Conservation (phyloP, 2,113 vertebrate genomes). For the Dicentrarchus labrax region DNA sequence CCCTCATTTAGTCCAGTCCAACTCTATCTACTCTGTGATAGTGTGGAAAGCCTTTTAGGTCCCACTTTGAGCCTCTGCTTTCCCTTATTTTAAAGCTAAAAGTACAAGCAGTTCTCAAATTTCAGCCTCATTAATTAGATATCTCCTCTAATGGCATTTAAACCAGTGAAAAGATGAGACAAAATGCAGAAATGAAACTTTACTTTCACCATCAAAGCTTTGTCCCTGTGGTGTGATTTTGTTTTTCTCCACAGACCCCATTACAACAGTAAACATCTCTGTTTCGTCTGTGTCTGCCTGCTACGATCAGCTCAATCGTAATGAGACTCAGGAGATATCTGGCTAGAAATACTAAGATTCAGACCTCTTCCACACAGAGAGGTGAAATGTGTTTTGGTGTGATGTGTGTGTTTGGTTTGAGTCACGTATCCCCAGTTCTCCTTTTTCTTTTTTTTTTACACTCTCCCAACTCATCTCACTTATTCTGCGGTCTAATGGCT, state of each 20-base stretch:
- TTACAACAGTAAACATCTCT: constrained; percentile 64
- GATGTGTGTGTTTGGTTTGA: constrained; percentile 21
- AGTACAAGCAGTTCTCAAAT: constrained; percentile 4
- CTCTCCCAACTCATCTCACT: constrained; percentile 26
- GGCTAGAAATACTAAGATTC: constrained; percentile 12
- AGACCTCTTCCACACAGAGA: constrained; percentile 22
- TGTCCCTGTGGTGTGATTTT: constrained; percentile 57
- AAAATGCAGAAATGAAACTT: constrained; percentile 35
- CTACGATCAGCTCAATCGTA: constrained; percentile 47
- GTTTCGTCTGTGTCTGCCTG: constrained; percentile 35
- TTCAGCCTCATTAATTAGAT: constrained; percentile 56
- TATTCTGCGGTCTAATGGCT: constrained; percentile 51
- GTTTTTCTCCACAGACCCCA: constrained; percentile 49
- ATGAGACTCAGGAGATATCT: constrained; percentile 73
- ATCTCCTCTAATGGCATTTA: constrained; percentile 24
- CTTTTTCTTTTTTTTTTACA: constrained; percentile 18
- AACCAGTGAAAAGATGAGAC: neutral
- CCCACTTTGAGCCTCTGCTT: constrained; percentile 11
- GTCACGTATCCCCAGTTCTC: neutral
- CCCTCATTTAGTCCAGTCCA: neutral
- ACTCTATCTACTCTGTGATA: neutral
- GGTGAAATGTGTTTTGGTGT: neutral
- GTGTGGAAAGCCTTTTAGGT: constrained; percentile 4
- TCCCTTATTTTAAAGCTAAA: neutral
- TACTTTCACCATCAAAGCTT: constrained; percentile 34